A percentile compares a stretch with the other conserved stretches of the same genome.
Conservation (phyloP, 1,140 invertebrate genomes). For the Drosophila quadrilineata region DNA sequence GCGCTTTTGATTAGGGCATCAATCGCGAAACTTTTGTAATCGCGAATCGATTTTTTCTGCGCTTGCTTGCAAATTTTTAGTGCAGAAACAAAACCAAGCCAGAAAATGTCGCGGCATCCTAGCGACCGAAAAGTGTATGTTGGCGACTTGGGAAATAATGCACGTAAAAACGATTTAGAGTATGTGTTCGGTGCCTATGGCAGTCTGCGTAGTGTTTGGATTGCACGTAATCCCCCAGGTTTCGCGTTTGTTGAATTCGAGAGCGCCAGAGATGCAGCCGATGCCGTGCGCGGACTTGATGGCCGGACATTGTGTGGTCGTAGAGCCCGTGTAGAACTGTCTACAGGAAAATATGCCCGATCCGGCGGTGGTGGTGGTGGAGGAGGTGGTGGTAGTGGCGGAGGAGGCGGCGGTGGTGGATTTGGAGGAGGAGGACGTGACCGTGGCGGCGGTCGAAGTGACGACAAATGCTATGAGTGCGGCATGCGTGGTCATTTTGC, state of each 20-base stretch:
- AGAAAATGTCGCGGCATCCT: slow-evolving; percentile 88
- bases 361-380: slow-evolving; percentile 82
- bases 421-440: slow-evolving; percentile 95
- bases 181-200: slow-evolving; percentile 98
- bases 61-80: slow-evolving; percentile 60
- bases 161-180: slow-evolving; percentile 95
- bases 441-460: slow-evolving; percentile 83
- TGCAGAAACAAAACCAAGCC: slow-evolving; percentile 39
- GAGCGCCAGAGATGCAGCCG: slow-evolving; percentile 93
- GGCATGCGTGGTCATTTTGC: slow-evolving; percentile 95
- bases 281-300: slow-evolving; percentile 89
- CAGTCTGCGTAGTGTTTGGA: slow-evolving; percentile 95
- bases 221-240: slow-evolving; percentile 94
- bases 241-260: slow-evolving; percentile 99
- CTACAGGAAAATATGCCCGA: slow-evolving; percentile 90
- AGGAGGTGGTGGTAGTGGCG: slow-evolving; percentile 74
- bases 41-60: slow-evolving; percentile 68
- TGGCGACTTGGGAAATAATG: slow-evolving; percentile 94
- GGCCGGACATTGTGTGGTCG: slow-evolving; percentile 92
- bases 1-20: slow-evolving; percentile 23
- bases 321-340: slow-evolving; percentile 94
- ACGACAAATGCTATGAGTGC: slow-evolving; percentile 94
- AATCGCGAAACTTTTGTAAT: slow-evolving; percentile 20
- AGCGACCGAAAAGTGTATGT: slow-evolving; percentile 98
- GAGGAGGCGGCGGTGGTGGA: slow-evolving; percentile 83